Percentiles rank a stretch among this genome's conserved stretches.
These are phyloP conservation scores for Synergus umbraculus DNA, from an alignment of 2,888 invertebrate genomes.

Conservation along the genomic window DNA sequence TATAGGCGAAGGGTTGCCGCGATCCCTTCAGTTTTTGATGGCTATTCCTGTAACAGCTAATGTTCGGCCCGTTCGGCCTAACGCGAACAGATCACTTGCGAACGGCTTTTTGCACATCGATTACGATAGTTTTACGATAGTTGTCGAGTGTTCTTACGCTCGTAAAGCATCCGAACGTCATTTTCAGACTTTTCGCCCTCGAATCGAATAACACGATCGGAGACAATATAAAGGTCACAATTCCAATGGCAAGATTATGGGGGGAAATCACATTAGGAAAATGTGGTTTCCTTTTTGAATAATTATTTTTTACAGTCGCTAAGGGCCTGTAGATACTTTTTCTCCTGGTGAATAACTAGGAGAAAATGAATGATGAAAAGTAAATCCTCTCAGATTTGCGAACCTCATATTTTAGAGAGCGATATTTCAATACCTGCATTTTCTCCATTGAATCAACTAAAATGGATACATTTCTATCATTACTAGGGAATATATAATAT, in stretches of 20 bases:
- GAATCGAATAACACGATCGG: constrained; percentile 42
- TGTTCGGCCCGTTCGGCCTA: constrained; percentile 67
- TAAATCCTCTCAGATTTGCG: no score
- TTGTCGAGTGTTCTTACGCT: constrained; percentile 65
- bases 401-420: not conserved
- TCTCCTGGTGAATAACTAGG: no score
- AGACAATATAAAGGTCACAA: not conserved
- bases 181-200: constrained; percentile 49
- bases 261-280: no score
- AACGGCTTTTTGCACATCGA: constrained; percentile 68
- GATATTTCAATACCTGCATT: not conserved
- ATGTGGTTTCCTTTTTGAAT: no score
- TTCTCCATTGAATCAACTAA: constrained; percentile 11
- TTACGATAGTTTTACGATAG: constrained; percentile 73
- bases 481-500: not conserved
- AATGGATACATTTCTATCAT: constrained; percentile 20
- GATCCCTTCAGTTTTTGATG: constrained; percentile 60
- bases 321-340: no score
- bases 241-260: not conserved
- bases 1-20: constrained; percentile 63
- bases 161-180: constrained; percentile 64
- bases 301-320: no score
- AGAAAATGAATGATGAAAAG: no score
- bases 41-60: constrained; percentile 71
- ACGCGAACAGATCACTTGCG: constrained; percentile 65